A percentile compares a stretch with the other conserved stretches of the same genome.
Conservation (phyloP, 2,888 invertebrate species). For the Phengaris alcon region DNA sequence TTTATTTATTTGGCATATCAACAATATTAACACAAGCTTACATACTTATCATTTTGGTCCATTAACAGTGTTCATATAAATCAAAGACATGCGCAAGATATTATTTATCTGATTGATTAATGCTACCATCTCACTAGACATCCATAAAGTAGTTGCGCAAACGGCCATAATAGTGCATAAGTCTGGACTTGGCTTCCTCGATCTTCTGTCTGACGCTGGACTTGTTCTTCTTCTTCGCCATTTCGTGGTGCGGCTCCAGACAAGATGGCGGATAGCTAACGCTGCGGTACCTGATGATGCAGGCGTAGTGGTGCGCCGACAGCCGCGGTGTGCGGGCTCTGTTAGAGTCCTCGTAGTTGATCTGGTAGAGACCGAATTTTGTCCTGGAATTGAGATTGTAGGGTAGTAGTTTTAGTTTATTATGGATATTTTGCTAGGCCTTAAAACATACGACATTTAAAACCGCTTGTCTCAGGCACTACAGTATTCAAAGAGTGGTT, state of each 20-base stretch:
- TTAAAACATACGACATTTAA: no score
- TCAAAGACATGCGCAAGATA: no score
- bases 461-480: no score
- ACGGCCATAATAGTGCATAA: background rate
- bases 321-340: constrained; percentile 74
- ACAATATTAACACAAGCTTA: no score
- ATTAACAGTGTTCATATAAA: no score
- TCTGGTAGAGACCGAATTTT: constrained; percentile 81
- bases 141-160: background rate
- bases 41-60: no score
- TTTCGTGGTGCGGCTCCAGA: background rate
- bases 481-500: no score
- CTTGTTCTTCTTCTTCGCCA: constrained; percentile 2
- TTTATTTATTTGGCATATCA: no score
- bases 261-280: constrained; percentile 13
- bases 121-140: background rate
- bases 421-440: no score
- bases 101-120: no score
- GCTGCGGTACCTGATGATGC: constrained; percentile 16
- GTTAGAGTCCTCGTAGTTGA: constrained; percentile 80
- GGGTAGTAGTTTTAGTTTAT: no score
- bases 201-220: constrained; percentile 4
- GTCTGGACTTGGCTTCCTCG: background rate
- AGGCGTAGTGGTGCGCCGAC: constrained; percentile 57
- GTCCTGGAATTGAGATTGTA: constrained; percentile 49